These are phyloP conservation scores for Monoplex corrugatus DNA, from an alignment of 2,888 invertebrate genomes.

Conservation along the genomic window DNA sequence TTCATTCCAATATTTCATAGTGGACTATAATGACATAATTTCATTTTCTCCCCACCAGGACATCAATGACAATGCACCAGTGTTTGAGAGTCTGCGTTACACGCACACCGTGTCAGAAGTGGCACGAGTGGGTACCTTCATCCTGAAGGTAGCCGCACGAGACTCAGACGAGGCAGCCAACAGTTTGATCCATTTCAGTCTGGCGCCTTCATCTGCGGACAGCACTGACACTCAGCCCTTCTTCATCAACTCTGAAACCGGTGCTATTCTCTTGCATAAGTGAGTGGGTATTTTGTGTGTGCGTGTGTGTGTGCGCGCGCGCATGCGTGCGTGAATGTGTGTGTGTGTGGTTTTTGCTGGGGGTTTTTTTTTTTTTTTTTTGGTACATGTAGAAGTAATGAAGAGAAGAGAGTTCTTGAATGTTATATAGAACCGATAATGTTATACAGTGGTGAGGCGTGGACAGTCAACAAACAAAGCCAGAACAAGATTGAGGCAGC, in stretches of 20 bases:
- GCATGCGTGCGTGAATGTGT: too few species aligned
- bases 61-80: constrained; percentile 81
- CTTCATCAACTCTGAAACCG: constrained; percentile 89
- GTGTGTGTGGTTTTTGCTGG: not conserved
- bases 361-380: not conserved
- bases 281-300: not conserved
- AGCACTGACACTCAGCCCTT: constrained; percentile 86
- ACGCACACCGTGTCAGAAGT: constrained; percentile 79
- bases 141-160: constrained; percentile 77
- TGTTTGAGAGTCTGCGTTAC: constrained; percentile 73
- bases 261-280: constrained; percentile 84
- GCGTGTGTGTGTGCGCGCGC: too few species aligned
- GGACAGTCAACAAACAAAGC: too few species aligned
- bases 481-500: too few species aligned
- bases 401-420: too few species aligned
- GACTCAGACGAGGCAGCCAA: constrained; percentile 78
- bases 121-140: constrained; percentile 75
- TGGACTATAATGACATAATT: too few species aligned
- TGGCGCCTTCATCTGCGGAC: constrained; percentile 82
- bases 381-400: not conserved
- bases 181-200: constrained; percentile 87
- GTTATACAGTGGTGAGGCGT: too few species aligned
- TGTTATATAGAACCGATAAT: too few species aligned
- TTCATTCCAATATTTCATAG: too few species aligned
- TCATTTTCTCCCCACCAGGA: constrained; percentile 85